These are phyloP conservation scores for Lochmaea crataegi DNA, from an alignment of 2,888 invertebrate species.

Conservation along the genomic window DNA sequence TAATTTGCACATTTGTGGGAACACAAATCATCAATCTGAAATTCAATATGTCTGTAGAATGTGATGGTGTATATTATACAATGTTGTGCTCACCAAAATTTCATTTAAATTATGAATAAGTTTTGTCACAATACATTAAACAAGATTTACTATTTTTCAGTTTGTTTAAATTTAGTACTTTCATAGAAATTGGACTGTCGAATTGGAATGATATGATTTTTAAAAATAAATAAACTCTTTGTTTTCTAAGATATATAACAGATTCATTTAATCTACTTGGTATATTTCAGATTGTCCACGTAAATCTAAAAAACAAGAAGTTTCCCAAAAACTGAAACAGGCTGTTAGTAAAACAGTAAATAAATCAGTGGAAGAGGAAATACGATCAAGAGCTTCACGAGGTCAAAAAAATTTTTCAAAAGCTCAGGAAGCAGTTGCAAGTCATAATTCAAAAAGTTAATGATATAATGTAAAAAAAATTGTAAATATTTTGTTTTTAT, in stretches of 20 bases:
- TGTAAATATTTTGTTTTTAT: constrained; percentile 5
- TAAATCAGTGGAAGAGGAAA: constrained; percentile 74
- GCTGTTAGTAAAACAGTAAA: constrained; percentile 78
- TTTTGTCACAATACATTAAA: no score
- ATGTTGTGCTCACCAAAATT: no score
- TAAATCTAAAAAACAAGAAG: constrained; percentile 72
- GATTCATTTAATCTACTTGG: not conserved
- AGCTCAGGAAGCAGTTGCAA: constrained; percentile 68
- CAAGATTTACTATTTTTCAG: no score
- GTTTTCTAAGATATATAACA: not conserved
- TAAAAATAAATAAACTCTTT: not conserved
- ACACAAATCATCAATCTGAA: no score
- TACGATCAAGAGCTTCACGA: constrained; percentile 69
- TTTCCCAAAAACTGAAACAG: constrained; percentile 74
- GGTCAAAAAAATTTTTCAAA: constrained; percentile 66
- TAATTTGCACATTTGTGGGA: no score
- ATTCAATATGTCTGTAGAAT: no score
- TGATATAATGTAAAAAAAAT: not conserved
- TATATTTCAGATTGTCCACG: constrained; percentile 71
- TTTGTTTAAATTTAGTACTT: no score
- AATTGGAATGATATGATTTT: not conserved
- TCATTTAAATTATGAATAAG: no score
- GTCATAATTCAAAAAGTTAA: constrained; percentile 49
- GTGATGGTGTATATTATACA: no score
- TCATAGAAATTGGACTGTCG: no score